These are phyloP conservation scores for Chironomus striatipennis DNA, from an alignment of 1,140 invertebrate genomes.

Conservation along the genomic window DNA sequence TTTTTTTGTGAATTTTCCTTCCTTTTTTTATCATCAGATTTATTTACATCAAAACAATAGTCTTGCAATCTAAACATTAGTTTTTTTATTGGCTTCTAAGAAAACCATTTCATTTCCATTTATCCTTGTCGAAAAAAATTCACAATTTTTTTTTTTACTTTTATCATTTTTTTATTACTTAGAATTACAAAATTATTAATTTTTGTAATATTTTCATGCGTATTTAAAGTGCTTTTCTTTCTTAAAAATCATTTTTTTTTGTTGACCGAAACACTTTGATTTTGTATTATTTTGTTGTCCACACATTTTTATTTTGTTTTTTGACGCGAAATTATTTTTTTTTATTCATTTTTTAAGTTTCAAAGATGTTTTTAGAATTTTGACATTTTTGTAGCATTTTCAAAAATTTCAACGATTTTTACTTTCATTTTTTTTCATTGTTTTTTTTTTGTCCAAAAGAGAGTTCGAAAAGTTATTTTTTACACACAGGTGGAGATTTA, in stretches of 20 bases:
- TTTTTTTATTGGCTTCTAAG: slow-evolving; percentile 17
- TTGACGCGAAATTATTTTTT: slow-evolving; percentile 1
- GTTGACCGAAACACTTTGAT: slow-evolving; percentile 20
- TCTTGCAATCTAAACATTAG: slow-evolving; percentile 16
- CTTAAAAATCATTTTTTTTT: slow-evolving; percentile 19
- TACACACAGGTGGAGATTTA: background rate
- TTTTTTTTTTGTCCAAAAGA: background rate
- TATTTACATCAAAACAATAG: slow-evolving; percentile 23
- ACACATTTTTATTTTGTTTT: background rate
- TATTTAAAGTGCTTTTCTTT: slow-evolving; percentile 22
- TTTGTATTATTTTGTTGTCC: background rate
- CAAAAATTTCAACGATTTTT: background rate
- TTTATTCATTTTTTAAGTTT: background rate
- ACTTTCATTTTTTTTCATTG: background rate
- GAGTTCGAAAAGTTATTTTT: background rate
- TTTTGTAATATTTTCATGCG: background rate
- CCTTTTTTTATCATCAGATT: background rate
- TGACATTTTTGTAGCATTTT: slow-evolving; percentile 18
- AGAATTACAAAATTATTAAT: background rate
- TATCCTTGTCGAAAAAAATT: background rate
- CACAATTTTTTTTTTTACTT: background rate
- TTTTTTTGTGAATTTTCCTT: slow-evolving; percentile 9
- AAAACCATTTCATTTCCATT: slow-evolving; percentile 18
- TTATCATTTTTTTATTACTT: background rate
- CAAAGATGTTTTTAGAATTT: slow-evolving; percentile 19